A percentile compares a stretch with the other conserved stretches of the same genome.
These are phyloP conservation scores for Melipona beecheii DNA, from an alignment of 2,888 invertebrate species.

Conservation along the genomic window DNA sequence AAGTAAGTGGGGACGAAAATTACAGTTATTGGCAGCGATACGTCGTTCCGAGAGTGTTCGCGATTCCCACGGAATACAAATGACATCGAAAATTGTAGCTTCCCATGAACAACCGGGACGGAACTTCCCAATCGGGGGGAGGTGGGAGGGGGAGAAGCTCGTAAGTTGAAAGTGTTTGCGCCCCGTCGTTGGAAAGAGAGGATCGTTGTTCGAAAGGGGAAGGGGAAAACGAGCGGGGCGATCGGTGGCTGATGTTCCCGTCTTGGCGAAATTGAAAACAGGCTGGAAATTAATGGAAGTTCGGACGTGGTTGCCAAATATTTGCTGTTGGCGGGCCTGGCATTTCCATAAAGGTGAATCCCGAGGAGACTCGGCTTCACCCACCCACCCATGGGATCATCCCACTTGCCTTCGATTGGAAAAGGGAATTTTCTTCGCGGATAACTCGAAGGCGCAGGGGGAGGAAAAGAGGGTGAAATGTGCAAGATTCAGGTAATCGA, in stretches of 20 bases:
- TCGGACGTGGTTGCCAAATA: constrained; percentile 73
- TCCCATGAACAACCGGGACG: constrained; percentile 6
- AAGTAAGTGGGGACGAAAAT: not conserved
- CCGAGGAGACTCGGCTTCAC: not conserved
- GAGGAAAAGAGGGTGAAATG: not conserved
- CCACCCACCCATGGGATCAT: not conserved
- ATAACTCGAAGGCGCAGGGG: constrained; percentile 10
- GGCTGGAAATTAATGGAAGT: constrained; percentile 75
- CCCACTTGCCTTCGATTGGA: constrained; percentile 37
- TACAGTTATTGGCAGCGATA: constrained; percentile 20
- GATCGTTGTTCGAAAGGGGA: constrained; percentile 1
- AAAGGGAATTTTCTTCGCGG: constrained; percentile 7
- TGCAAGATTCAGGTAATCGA: not conserved
- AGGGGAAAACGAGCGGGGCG: constrained; percentile 10
- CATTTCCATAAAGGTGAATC: constrained; percentile 62
- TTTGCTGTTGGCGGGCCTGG: constrained; percentile 64
- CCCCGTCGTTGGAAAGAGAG: constrained; percentile 7
- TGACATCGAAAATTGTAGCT: constrained; percentile 30
- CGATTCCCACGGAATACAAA: constrained; percentile 60
- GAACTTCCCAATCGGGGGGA: constrained; percentile 26
- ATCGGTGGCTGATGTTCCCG: constrained; percentile 42
- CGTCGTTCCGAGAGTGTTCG: not conserved
- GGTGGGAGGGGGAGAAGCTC: not conserved
- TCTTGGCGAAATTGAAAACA: constrained; percentile 75
- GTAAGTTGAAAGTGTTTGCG: constrained; percentile 36